phyloP scores from a whole-genome alignment of 2,797 vertebrate genomes.

The Gadopsis marmoratus region DNA sequence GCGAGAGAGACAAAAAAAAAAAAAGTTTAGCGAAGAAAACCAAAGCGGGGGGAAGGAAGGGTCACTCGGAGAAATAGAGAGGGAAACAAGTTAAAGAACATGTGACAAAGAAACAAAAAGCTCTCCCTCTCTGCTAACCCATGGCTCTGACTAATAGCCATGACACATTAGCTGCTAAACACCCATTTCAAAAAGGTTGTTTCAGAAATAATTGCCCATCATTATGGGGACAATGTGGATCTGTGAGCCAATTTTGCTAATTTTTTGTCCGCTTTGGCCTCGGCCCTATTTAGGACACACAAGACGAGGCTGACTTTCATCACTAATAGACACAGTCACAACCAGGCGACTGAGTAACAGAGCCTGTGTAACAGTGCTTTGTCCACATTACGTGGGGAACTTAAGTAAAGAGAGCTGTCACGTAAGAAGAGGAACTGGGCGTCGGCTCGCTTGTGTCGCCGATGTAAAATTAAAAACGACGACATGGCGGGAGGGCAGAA shows the following conservation, averaged over 20 bases:
- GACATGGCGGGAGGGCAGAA: fast-evolving
- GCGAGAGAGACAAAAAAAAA: constrained; percentile 12
- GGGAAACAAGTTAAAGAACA: constrained; percentile 15
- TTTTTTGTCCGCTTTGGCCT: constrained; percentile 18
- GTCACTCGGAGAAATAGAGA: constrained; percentile 22
- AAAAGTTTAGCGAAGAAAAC: not conserved
- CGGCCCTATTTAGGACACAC: constrained; percentile 23
- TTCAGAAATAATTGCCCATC: constrained; percentile 64
- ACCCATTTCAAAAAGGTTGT: constrained; percentile 54
- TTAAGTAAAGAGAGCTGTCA: not conserved
- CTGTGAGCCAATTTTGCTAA: constrained; percentile 4
- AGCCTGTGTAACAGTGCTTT: not conserved
- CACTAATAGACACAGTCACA: not conserved
- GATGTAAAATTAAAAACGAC: not conserved
- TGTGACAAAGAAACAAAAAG: constrained; percentile 48
- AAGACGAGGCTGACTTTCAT: constrained; percentile 35
- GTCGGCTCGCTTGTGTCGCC: not conserved
- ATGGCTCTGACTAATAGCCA: constrained; percentile 26
- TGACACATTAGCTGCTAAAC: constrained; percentile 61
- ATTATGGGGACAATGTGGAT: constrained; percentile 53
- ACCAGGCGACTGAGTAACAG: not conserved
- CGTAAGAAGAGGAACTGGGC: not conserved
- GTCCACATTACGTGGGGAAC: not conserved
- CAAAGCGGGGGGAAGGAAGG: constrained; percentile 30
- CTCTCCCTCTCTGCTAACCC: constrained; percentile 2